phyloP scores from a whole-genome alignment of 2,888 invertebrate genomes.

The Choristoneura rosaceana region DNA sequence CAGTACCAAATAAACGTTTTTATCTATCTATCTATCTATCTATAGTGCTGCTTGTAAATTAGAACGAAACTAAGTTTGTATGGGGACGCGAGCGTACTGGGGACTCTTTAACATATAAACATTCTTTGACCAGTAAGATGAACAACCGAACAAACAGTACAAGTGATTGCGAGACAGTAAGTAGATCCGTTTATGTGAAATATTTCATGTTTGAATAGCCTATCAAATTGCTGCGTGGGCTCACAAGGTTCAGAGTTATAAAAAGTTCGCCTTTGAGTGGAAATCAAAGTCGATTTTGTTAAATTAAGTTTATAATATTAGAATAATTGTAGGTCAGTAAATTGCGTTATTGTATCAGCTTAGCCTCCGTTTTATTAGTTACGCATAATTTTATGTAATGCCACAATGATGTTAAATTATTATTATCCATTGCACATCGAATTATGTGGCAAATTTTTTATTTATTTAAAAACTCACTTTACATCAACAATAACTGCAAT shows the following conservation, averaged over 20 bases:
- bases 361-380: constrained; percentile 2
- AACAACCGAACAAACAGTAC: constrained; percentile 21
- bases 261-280: not conserved
- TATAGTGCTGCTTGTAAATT: no score
- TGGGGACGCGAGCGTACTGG: no score
- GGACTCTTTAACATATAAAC: no score
- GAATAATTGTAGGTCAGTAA: constrained; percentile 13
- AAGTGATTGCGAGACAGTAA: constrained; percentile 21
- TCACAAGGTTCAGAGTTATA: not conserved
- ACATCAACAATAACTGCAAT: no score
- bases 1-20: no score
- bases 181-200: constrained; percentile 26
- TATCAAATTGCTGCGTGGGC: constrained; percentile 33
- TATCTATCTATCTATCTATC: no score
- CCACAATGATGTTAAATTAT: not conserved
- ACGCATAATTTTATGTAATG: constrained; percentile 8
- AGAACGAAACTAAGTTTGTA: no score
- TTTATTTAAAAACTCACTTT: no score
- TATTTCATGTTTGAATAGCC: constrained; percentile 31
- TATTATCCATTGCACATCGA: not conserved
- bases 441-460: not conserved
- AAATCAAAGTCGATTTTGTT: constrained; percentile 8
- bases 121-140: constrained; percentile 7
- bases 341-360: constrained; percentile 1
- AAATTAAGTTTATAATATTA: constrained; percentile 13